phyloP scores from a whole-genome alignment of 2,797 vertebrate genomes.

The Pipistrellus kuhlii region DNA sequence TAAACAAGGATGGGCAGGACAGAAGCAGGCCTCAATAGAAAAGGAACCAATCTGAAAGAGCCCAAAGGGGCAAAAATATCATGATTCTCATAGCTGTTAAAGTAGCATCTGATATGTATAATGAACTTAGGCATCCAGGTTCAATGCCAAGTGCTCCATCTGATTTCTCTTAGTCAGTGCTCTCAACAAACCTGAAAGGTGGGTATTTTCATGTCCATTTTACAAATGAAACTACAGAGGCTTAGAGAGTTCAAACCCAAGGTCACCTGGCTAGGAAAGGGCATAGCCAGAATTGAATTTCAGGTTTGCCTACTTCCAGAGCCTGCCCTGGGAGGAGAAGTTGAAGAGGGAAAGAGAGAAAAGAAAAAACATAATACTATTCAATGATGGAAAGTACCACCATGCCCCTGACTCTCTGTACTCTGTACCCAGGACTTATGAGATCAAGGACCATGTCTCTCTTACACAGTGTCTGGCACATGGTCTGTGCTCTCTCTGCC shows the following conservation, averaged over 20 bases:
- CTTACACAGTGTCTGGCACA: not conserved
- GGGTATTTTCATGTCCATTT: not conserved
- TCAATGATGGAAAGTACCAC: not conserved
- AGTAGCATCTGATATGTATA: not conserved
- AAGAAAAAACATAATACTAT: not conserved
- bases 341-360: not conserved
- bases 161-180: not conserved
- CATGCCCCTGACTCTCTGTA: not conserved
- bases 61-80: not conserved
- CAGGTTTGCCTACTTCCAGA: not conserved
- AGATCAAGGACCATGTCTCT: not conserved
- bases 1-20: not conserved
- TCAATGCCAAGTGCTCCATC: not conserved
- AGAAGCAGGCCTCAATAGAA: not conserved
- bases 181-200: not conserved
- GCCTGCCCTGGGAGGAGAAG: not conserved
- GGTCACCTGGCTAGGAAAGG: not conserved
- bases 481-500: not conserved
- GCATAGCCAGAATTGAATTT: not conserved
- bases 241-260: not conserved
- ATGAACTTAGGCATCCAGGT: not conserved
- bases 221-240: not conserved
- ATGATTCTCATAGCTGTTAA: not conserved
- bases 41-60: not conserved
- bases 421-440: not conserved